Base-by-base conservation (phyloP, 2,113 vertebrate species). In the Eolophus roseicapilla region DNA sequence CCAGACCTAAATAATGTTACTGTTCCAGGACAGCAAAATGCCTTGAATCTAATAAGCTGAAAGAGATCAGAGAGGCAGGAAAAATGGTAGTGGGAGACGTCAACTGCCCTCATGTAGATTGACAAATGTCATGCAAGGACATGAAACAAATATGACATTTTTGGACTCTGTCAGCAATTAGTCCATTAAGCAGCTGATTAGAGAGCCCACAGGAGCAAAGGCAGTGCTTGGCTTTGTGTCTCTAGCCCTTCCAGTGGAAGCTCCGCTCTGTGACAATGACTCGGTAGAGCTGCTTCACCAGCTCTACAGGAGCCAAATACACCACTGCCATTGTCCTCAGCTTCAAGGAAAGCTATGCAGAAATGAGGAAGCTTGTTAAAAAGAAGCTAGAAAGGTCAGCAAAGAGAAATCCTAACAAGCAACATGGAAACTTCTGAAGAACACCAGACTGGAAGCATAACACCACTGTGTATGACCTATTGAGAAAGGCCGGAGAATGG, bases 351-450 rank as follows among this genome's bases (percentile, higher is more conserved):
- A 89, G 77, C 47, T 43, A 82, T 33, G 57, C 23, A 92, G 67
- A 85, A 92, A 70, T 28, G 47, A 82, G 47, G 33, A 90, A 47
- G 47, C 39, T 89, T 95, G 62, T 95, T 93, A 78, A 95, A 95
- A 78, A 47, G 73, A 64, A 86, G n/a, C 69, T 84, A 91, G 93
- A 97, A 95, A 95, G 93, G 92, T 89, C 96, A 97, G 77, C 46
- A 87, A 88, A 93, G 65, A 84, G 77, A 84, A 95, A 75, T 86
- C 39, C 62, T 86, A 89, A 64, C 69, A 81, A 81, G 39, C 33
- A 89, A 65, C 74, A n/a, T 14, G 52, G 91, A 92, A 95, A 91
- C 55, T 92, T 90, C 80, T 89, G 77, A 96, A 89, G 86, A 92
- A 75, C 80, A 89, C 11, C 69, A 95, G 52, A 89, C 64, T 92